Conservation (phyloP, 2,888 invertebrate genomes). For the Pseudococcus viburni region DNA sequence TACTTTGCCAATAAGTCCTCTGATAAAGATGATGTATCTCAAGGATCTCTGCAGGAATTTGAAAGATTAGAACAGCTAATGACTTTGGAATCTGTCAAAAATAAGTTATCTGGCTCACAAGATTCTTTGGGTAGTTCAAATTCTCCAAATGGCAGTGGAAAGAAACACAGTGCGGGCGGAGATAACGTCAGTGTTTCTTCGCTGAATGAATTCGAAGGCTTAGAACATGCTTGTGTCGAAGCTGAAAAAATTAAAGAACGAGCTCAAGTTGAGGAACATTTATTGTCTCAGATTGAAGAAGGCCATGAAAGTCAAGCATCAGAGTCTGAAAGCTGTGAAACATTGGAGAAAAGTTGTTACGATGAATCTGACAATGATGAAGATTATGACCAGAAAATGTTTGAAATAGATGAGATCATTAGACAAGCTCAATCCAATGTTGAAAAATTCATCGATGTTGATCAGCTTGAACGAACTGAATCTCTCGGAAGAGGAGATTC, state of each 20-base stretch:
- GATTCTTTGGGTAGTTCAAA: constrained; percentile 87
- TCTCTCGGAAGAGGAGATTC: constrained; percentile 74
- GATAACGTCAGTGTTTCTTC: constrained; percentile 91
- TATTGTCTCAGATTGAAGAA: constrained; percentile 72
- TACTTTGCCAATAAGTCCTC: constrained; percentile 82
- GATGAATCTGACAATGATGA: constrained; percentile 46
- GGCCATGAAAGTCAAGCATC: constrained; percentile 76
- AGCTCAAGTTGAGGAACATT: constrained; percentile 84
- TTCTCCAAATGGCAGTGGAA: constrained; percentile 71
- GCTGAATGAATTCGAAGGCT: constrained; percentile 91
- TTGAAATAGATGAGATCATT: constrained; percentile 80
- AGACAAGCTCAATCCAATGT: constrained; percentile 79
- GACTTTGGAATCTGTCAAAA: constrained; percentile 80
- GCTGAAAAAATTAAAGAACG: constrained; percentile 86
- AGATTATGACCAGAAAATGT: constrained; percentile 76
- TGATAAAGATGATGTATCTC: constrained; percentile 93
- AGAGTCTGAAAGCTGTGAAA: constrained; percentile 76
- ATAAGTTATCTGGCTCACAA: constrained; percentile 82
- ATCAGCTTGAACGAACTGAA: constrained; percentile 73
- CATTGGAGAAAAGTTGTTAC: constrained; percentile 71
- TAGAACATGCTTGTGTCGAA: constrained; percentile 90
- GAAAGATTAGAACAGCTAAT: constrained; percentile 91
- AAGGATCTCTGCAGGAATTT: constrained; percentile 94
- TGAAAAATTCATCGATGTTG: constrained; percentile 74
- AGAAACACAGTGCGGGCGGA: constrained; percentile 70